phyloP scores from a whole-genome alignment of 2,113 vertebrate species.

The Sinocyclocheilus maitianheensis region DNA sequence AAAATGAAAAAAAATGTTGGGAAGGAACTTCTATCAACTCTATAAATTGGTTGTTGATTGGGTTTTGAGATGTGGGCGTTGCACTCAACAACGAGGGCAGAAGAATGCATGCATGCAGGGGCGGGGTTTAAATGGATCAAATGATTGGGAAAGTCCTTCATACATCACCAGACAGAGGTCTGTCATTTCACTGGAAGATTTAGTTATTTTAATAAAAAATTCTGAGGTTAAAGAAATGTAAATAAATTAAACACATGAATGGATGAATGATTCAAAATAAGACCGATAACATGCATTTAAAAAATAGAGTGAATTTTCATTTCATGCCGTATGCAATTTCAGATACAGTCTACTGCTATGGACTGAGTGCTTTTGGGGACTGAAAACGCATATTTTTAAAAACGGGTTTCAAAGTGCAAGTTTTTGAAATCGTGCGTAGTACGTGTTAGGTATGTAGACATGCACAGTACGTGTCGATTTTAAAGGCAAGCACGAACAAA shows the following conservation, averaged over 20 bases:
- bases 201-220: not conserved
- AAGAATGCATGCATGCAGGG: not conserved
- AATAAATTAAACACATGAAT: not conserved
- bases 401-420: too few species aligned
- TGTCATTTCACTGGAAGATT: too few species aligned
- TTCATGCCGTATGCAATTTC: too few species aligned
- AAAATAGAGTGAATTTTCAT: not conserved
- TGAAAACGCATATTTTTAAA: too few species aligned
- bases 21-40: not conserved
- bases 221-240: not conserved
- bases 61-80: not conserved
- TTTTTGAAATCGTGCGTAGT: too few species aligned
- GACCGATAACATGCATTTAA: not conserved
- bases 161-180: too few species aligned
- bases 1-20: not conserved
- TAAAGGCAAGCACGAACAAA: too few species aligned
- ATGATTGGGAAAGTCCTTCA: not conserved
- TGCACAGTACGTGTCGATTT: too few species aligned
- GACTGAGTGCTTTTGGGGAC: too few species aligned
- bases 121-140: not conserved
- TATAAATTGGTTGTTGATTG: not conserved
- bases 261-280: not conserved
- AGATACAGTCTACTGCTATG: too few species aligned
- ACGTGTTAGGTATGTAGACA: too few species aligned
- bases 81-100: not conserved